phyloP scores from a whole-genome alignment of 2,113 vertebrate species.

The Lepus europaeus region DNA sequence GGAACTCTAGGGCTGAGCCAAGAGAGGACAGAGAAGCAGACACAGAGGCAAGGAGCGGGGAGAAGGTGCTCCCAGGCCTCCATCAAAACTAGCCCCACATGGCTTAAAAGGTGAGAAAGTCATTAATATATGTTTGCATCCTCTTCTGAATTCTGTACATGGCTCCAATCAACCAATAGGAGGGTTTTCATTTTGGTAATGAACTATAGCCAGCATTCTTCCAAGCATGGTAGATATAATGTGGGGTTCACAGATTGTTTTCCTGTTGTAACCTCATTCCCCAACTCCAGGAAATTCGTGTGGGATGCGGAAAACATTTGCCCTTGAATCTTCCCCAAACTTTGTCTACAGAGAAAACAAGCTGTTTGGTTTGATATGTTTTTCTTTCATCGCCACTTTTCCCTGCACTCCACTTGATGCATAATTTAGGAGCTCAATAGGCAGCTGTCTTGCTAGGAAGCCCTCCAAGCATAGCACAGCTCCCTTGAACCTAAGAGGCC shows the following conservation, averaged over 20 bases:
- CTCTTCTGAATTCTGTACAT: background rate
- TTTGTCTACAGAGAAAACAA: background rate
- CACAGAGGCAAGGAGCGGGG: background rate
- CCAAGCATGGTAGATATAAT: background rate
- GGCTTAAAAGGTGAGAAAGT: background rate
- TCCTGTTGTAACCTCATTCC: background rate
- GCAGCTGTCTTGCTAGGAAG: slow-evolving; percentile 34
- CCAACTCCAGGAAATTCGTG: background rate
- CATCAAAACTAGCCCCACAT: background rate
- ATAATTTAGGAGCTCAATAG: slow-evolving; percentile 53
- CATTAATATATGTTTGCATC: background rate
- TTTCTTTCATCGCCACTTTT: slow-evolving; percentile 8
- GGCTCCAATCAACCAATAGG: background rate
- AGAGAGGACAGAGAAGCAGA: background rate
- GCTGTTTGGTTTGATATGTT: background rate
- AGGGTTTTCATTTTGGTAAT: background rate
- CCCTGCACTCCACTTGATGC: background rate
- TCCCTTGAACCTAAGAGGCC: background rate
- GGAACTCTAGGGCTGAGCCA: background rate
- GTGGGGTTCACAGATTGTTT: background rate
- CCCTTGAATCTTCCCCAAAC: background rate
- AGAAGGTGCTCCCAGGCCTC: background rate
- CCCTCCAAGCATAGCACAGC: background rate
- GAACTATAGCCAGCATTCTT: background rate
- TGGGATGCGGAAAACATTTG: background rate